phyloP scores from a whole-genome alignment of 2,797 vertebrate species.

The Pipistrellus nathusii region DNA sequence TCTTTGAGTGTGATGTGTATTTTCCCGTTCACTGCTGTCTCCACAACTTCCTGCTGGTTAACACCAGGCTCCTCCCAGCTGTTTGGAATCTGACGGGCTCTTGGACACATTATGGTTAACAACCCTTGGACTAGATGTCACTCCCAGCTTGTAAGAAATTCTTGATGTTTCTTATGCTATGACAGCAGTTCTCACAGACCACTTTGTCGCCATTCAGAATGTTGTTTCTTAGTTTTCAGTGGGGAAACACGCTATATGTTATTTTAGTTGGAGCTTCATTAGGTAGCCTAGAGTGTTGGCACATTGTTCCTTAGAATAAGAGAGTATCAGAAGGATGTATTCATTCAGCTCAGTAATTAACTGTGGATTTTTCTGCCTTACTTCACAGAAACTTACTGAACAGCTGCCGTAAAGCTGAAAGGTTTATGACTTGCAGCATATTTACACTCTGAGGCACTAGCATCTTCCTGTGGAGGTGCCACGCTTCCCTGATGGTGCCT shows the following conservation, averaged over 20 bases:
- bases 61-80: no score
- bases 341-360: slow-evolving; percentile 14
- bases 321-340: background rate
- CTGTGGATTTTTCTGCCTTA: background rate
- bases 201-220: background rate
- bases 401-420: background rate
- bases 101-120: background rate
- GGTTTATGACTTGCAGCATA: background rate
- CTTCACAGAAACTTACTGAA: background rate
- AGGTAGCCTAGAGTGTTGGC: background rate
- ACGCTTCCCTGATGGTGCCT: background rate
- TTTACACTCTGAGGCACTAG: background rate
- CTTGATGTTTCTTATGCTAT: background rate
- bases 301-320: slow-evolving; percentile 20
- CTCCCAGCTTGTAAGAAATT: background rate
- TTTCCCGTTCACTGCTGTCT: background rate
- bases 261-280: background rate
- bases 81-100: background rate
- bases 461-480: background rate
- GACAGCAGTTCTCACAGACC: background rate
- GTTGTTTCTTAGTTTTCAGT: slow-evolving; percentile 7
- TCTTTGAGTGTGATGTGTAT: background rate
- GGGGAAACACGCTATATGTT: accelerated
- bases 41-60: background rate
- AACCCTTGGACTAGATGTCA: background rate